Conservation (phyloP, 2,888 invertebrate species). For the Electrophaes corylata region DNA sequence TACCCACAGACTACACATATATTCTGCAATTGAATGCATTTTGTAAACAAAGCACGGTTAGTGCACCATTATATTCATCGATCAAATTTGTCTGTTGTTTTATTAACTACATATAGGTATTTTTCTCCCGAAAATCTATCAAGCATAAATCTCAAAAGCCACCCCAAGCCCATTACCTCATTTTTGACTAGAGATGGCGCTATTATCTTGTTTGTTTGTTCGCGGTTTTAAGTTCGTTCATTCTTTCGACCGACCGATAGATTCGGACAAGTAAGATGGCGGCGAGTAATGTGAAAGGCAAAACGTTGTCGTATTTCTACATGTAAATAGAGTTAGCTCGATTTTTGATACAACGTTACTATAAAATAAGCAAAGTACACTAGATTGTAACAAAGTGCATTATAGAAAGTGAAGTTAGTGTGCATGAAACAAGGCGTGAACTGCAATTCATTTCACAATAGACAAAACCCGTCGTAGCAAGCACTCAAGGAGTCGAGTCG, state of each 20-base stretch:
- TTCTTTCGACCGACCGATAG: slow-evolving; percentile 68
- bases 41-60: too few species aligned
- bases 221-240: slow-evolving; percentile 47
- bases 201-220: slow-evolving; percentile 24
- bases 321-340: slow-evolving; percentile 80
- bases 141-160: not conserved
- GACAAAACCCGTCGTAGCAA: slow-evolving; percentile 83
- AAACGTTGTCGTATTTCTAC: slow-evolving; percentile 82
- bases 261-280: slow-evolving; percentile 86
- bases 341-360: slow-evolving; percentile 60
- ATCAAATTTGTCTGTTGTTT: too few species aligned
- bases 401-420: slow-evolving; percentile 62
- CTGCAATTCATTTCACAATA: slow-evolving; percentile 79
- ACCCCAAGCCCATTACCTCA: not conserved
- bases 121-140: too few species aligned
- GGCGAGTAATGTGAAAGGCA: slow-evolving; percentile 87
- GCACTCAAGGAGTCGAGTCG: slow-evolving; percentile 77
- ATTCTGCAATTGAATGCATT: too few species aligned
- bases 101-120: too few species aligned
- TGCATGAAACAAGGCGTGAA: slow-evolving; percentile 59
- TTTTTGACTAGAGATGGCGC: slow-evolving; percentile 16
- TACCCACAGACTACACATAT: not conserved
- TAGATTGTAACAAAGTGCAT: slow-evolving; percentile 57
- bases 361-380: slow-evolving; percentile 52
- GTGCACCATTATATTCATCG: too few species aligned